Percentiles rank a stretch among this genome's conserved stretches.
Conservation (phyloP, 2,113 vertebrate species). For the Phyllostomus discolor region DNA sequence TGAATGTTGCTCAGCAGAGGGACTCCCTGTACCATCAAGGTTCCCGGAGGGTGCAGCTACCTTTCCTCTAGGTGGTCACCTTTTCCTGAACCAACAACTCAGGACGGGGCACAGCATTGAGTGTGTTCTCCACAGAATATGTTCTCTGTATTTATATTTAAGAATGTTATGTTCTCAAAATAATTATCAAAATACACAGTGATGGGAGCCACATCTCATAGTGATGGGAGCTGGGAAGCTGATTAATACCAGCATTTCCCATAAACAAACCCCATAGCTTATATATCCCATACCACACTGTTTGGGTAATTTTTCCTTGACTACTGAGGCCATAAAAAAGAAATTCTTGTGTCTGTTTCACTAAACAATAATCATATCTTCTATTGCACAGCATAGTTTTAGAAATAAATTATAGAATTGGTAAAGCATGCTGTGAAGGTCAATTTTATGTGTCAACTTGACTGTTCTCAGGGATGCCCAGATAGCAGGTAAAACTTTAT, state of each 20-base stretch:
- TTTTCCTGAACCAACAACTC: neutral
- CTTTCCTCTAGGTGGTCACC: neutral
- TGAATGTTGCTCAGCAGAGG: neutral
- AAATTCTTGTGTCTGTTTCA: neutral
- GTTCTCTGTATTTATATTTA: neutral
- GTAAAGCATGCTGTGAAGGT: neutral
- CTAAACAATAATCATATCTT: slow-evolving; percentile 40
- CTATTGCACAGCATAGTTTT: neutral
- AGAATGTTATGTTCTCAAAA: neutral
- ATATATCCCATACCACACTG: neutral
- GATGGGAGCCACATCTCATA: neutral
- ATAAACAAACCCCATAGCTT: neutral
- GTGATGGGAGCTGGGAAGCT: neutral
- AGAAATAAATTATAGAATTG: slow-evolving; percentile 24
- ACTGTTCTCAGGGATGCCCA: neutral
- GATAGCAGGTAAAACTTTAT: neutral
- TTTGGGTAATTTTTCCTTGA: neutral
- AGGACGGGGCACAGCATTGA: neutral
- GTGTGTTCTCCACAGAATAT: neutral
- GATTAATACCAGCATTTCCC: neutral
- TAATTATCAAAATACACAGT: neutral
- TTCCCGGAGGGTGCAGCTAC: neutral
- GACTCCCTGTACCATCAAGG: neutral
- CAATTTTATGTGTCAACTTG: neutral
- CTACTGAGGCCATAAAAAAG: neutral